Evolutionary conservation across 1,140 invertebrate genomes (phyloP), one percentile per base, ranked within the genome.

Genomic region (Protaetia brevitarsis): DNA sequence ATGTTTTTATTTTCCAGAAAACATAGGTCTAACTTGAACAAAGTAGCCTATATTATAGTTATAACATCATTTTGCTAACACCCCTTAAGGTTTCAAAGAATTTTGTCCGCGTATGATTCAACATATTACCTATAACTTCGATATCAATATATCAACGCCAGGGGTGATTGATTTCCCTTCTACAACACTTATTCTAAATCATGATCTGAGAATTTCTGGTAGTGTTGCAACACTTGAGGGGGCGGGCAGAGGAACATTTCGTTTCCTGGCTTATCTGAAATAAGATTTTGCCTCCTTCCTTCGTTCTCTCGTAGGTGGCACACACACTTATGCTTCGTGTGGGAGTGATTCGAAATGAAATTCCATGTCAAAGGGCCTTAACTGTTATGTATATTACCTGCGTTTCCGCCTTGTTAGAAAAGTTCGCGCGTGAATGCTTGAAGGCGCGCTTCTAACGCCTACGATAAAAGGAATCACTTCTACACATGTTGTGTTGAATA

Each of bases 301-400:
- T 45, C 23, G 19, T 45, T 45, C 19, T 45, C 4, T 45, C 0
- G 41, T 21, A 45, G 23, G 10, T 21, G 41, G 41, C 23, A 45
- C 16, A 21, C 13, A 45, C n/a, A n/a, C n/a, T n/a, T n/a, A n/a
- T n/a, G n/a, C n/a, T n/a, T n/a, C n/a, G n/a, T n/a, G n/a, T n/a
- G n/a, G n/a, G n/a, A n/a, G 41, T 19, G 41, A 45, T 45, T 45
- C 23, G 23, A 45, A 45, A 45, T 45, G 41, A 45, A 45, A 45
- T 45, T 45, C 13, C 41, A 45, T 45, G 41, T 45, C 41, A 19
- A 45, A 45, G 41, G 16, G 16, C 16, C 16, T 45, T 45, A 45
- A 45, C 41, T 45, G 41, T 45, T 45, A 45, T 45, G 41, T 45
- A 19, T 45, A 45, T 45, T 45, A 45, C 41, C 23, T 8, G 6